phyloP scores from a whole-genome alignment of 2,113 vertebrate species.

The Varanus salvator region DNA sequence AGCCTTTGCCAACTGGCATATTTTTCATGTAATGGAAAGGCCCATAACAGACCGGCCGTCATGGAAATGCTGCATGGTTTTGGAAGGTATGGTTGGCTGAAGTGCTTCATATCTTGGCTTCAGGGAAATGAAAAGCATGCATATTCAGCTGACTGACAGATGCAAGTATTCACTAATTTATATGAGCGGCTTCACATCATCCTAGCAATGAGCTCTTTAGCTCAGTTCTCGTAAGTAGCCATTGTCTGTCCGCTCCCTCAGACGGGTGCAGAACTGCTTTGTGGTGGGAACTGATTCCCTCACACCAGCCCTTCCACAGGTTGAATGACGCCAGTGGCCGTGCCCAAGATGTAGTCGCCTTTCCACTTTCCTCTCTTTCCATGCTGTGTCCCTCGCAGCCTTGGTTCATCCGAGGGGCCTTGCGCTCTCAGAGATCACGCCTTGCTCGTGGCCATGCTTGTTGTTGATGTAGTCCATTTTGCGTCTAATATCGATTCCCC shows the following conservation, averaged over 20 bases:
- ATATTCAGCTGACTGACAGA: neutral
- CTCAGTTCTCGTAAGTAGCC: neutral
- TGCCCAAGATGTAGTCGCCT: too few relatives aligned
- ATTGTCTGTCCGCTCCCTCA: neutral
- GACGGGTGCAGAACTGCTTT: neutral
- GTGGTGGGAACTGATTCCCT: too few relatives aligned
- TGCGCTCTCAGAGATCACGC: too few relatives aligned
- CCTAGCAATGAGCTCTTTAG: neutral
- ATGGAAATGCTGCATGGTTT: neutral
- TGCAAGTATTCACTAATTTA: neutral
- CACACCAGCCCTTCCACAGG: too few relatives aligned
- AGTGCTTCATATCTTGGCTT: neutral
- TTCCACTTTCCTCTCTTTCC: too few relatives aligned
- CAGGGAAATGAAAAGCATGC: neutral
- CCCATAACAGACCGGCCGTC: conserved; percentile 51
- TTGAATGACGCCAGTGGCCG: too few relatives aligned
- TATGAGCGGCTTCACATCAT: neutral
- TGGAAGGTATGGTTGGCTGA: neutral
- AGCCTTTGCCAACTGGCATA: conserved; percentile 41
- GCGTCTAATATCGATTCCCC: too few relatives aligned
- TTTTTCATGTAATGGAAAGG: conserved; percentile 52
- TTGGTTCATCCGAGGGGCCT: too few relatives aligned
- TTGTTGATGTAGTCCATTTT: too few relatives aligned
- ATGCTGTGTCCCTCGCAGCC: too few relatives aligned
- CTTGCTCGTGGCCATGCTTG: too few relatives aligned